Evolutionary conservation across 2,797 vertebrate species (phyloP).

Genomic region (Poeciliopsis gracilis): DNA sequence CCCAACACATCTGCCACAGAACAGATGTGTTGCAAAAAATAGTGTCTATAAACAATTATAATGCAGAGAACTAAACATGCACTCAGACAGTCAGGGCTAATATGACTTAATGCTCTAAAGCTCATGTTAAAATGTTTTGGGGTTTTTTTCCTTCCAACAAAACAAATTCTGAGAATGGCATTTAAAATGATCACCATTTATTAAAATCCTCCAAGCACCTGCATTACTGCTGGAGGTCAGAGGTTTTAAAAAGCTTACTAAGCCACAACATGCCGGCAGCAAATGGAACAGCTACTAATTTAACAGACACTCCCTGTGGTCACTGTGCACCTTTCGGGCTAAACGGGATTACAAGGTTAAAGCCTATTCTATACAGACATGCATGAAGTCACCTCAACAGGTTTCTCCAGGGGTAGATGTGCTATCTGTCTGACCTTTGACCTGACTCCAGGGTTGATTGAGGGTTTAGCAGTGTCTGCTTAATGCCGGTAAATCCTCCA

Average conservation of each 20-base stretch:
- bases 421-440: slow-evolving; percentile 62
- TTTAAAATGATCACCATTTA: not conserved
- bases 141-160: not conserved
- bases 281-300: slow-evolving; percentile 17
- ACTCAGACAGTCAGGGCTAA: slow-evolving; percentile 3
- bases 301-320: slow-evolving; percentile 42
- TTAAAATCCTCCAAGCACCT: slow-evolving; percentile 14
- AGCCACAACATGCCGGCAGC: slow-evolving; percentile 23
- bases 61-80: slow-evolving; percentile 6
- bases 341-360: slow-evolving; percentile 70
- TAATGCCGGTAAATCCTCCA: slow-evolving; percentile 77
- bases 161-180: not conserved
- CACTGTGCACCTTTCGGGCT: slow-evolving; percentile 47
- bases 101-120: slow-evolving; percentile 36
- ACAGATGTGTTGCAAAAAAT: slow-evolving; percentile 5
- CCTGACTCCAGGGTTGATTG: slow-evolving; percentile 48
- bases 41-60: slow-evolving; percentile 7
- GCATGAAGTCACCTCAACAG: slow-evolving; percentile 17
- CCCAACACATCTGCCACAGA: slow-evolving; percentile 62
- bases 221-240: slow-evolving; percentile 27
- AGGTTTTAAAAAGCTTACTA: slow-evolving; percentile 37
- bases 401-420: slow-evolving; percentile 23
- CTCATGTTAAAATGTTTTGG: not conserved
- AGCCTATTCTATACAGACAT: slow-evolving; percentile 23
- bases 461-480: slow-evolving; percentile 63